Conservation (phyloP, 2,888 invertebrate genomes). For the Acrobasis consociella region DNA sequence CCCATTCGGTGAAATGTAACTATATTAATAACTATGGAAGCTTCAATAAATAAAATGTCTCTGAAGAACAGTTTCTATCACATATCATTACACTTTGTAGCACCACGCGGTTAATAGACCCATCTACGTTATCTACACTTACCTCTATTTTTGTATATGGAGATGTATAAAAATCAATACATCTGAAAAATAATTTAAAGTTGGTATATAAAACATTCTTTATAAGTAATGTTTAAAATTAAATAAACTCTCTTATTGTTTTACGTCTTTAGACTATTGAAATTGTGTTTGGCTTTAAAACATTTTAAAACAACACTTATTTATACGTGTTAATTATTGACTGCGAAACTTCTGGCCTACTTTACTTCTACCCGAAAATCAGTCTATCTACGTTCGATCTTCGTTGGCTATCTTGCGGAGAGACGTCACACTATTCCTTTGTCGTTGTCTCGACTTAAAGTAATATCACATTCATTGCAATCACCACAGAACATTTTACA, state of each 20-base stretch:
- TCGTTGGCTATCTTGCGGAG: slow-evolving; percentile 62
- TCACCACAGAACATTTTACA: slow-evolving; percentile 49
- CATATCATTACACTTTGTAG: slow-evolving; percentile 81
- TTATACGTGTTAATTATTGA: slow-evolving; percentile 68
- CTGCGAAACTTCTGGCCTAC: slow-evolving; percentile 74
- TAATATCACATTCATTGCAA: slow-evolving; percentile 79
- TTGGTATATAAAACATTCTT: slow-evolving; percentile 79
- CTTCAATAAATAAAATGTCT: slow-evolving; percentile 81
- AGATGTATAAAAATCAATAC: slow-evolving; percentile 81
- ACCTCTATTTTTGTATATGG: slow-evolving; percentile 81
- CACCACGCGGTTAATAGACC: slow-evolving; percentile 82
- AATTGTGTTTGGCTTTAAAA: slow-evolving; percentile 75
- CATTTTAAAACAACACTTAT: slow-evolving; percentile 69
- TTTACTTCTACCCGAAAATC: slow-evolving; percentile 79
- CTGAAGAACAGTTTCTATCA: slow-evolving; percentile 81
- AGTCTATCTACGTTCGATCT: slow-evolving; percentile 75
- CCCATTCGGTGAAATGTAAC: slow-evolving; percentile 54
- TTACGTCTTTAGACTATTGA: slow-evolving; percentile 73
- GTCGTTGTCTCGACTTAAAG: slow-evolving; percentile 63
- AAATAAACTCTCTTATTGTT: slow-evolving; percentile 80
- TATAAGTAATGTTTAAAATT: slow-evolving; percentile 79
- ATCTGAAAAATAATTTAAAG: slow-evolving; percentile 81
- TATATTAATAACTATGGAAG: slow-evolving; percentile 76
- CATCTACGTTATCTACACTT: slow-evolving; percentile 76
- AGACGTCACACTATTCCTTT: slow-evolving; percentile 48